Evolutionary conservation across 2,888 invertebrate genomes (phyloP), one percentile per base, ranked within the genome.

Genomic region (Mesochorus sp.): DNA sequence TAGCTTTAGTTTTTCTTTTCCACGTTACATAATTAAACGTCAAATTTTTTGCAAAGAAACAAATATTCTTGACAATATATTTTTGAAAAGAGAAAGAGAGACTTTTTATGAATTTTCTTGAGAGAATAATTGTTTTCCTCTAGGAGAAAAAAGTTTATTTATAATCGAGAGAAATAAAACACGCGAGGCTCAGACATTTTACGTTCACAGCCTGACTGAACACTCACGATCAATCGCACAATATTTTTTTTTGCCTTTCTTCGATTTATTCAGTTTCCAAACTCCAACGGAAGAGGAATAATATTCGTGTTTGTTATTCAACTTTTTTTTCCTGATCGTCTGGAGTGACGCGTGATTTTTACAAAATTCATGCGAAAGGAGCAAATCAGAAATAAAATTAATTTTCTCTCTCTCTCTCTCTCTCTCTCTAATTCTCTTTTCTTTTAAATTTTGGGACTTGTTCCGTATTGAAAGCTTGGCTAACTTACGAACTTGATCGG

Each of bases 171-270:
- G 80, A 77, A 80, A 70, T 81, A 76, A 80, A 71, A 80, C 62
- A 74, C 79, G 81, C 87, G 88, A 88, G 84, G 86, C 90, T 82
- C 90, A 86, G 90, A 89, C 89, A n/a, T n/a, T 87, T 89, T 90
- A 89, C 90, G 86, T 91, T 91, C 91, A 91, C 91, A 91, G 91
- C 91, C 91, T 90, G 89, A 87, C 90, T 85, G 90, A 88, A 88
- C 88, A 84, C 85, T 85, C 88, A 86, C 68, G 37, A 80, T 79
- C 61, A 62, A 74, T 70, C 73, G 71, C 61, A 71, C 44, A 47
- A 64, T 28, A n/a, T 53, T 17, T 24, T 51, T 28, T 24, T 26
- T 53, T 44, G 62, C 6, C n/a, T 67, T 59, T 28, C 49, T 47
- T 66, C 12, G 37, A 55, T 75, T 24, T 74, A 55, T 17, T 6